A percentile compares a stretch with the other conserved stretches of the same genome.
phyloP scores from a whole-genome alignment of 2,888 invertebrate species.

The Pteria penguin region DNA sequence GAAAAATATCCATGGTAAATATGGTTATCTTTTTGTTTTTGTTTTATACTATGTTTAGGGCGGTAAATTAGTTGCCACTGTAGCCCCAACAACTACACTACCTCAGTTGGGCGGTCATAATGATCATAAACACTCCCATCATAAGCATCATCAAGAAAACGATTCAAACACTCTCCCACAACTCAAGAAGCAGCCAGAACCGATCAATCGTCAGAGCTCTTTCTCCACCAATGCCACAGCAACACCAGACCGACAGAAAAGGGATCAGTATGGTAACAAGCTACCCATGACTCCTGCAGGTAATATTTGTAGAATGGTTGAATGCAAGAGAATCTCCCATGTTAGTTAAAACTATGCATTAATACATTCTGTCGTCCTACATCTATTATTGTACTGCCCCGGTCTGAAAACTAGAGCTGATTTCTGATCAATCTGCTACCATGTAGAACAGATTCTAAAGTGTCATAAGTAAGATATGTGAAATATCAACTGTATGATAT shows the following conservation, averaged over 20 bases:
- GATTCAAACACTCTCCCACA: conserved; percentile 64
- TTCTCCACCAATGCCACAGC: conserved; percentile 56
- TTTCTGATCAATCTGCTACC: too few relatives aligned
- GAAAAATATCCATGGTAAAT: too few relatives aligned
- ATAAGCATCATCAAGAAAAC: conserved; percentile 60
- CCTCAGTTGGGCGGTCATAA: conserved; percentile 67
- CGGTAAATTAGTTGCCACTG: conserved; percentile 68
- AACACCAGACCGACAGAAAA: conserved; percentile 62
- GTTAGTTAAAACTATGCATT: too few relatives aligned
- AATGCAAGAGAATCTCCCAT: too few relatives aligned
- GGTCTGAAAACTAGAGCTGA: too few relatives aligned
- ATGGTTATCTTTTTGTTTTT: not conserved
- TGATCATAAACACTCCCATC: conserved; percentile 58
- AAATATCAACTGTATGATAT: too few relatives aligned
- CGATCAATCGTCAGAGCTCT: conserved; percentile 56
- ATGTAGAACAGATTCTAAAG: too few relatives aligned
- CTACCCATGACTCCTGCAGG: conserved; percentile 84
- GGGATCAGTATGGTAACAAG: conserved; percentile 80
- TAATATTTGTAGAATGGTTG: too few relatives aligned
- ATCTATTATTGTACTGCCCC: too few relatives aligned
- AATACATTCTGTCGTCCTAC: too few relatives aligned
- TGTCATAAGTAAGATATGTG: too few relatives aligned
- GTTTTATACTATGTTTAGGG: conserved; percentile 47
- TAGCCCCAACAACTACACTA: conserved; percentile 69
- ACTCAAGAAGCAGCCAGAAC: conserved; percentile 58